These are phyloP conservation scores for Liasis olivaceus DNA, from an alignment of 2,797 vertebrate genomes.

Conservation along the genomic window DNA sequence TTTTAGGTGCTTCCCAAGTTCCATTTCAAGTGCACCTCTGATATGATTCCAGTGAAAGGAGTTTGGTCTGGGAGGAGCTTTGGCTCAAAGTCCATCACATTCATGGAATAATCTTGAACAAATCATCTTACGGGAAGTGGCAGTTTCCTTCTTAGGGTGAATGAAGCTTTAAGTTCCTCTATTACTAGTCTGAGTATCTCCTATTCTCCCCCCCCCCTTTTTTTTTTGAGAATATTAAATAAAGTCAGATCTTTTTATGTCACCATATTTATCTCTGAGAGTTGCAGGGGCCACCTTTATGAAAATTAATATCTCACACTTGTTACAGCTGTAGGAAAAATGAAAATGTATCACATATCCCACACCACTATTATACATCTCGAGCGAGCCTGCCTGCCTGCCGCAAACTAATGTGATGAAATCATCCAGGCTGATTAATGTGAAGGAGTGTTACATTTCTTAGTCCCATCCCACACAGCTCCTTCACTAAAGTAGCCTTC, in stretches of 20 bases:
- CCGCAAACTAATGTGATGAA: neutral
- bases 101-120: neutral
- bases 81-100: neutral
- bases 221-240: neutral
- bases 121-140: neutral
- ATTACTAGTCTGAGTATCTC: neutral
- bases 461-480: neutral
- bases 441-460: neutral
- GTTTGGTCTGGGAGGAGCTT: neutral
- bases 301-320: neutral
- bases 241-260: neutral
- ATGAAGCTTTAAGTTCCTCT: neutral
- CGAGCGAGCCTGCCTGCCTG: neutral
- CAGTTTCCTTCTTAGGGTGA: neutral
- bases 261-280: neutral
- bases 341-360: neutral
- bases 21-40: neutral
- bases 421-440: neutral
- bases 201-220: neutral
- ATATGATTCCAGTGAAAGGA: neutral
- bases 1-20: neutral
- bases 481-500: neutral
- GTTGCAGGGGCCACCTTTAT: neutral
- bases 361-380: neutral
- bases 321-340: neutral